Conservation (phyloP, 2,797 vertebrate genomes). For the Sardinella longiceps region DNA sequence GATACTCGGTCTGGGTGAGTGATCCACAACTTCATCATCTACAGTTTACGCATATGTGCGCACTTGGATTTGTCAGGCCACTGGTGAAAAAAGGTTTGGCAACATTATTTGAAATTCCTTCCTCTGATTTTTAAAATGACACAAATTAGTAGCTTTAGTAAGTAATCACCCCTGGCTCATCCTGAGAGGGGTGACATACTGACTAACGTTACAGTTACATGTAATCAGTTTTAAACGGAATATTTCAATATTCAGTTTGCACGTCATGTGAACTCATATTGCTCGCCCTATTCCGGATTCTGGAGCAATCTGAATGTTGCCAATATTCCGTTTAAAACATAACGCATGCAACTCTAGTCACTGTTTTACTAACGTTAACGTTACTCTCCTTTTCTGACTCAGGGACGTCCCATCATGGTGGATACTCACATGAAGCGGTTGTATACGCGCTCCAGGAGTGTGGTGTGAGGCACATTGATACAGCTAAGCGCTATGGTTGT, state of each 20-base stretch:
- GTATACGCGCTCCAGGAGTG: conserved; percentile 74
- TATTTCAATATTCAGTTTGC: no score
- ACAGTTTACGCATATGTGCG: background rate
- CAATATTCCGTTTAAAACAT: background rate
- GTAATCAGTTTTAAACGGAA: no score
- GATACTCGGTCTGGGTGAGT: conserved; percentile 68
- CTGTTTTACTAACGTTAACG: background rate
- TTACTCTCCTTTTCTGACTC: background rate
- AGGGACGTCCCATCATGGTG: conserved; percentile 78
- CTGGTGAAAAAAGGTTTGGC: background rate
- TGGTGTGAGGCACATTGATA: conserved; percentile 77
- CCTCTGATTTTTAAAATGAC: no score
- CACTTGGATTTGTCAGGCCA: background rate
- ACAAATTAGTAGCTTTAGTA: no score
- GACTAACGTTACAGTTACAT: no score
- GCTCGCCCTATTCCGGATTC: no score
- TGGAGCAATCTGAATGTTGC: no score
- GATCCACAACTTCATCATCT: background rate
- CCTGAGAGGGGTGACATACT: no score
- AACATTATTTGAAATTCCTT: background rate
- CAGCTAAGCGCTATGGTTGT: conserved; percentile 77
- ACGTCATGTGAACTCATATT: no score
- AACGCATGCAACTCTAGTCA: background rate
- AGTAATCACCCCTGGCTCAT: no score
- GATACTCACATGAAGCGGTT: conserved; percentile 76